phyloP scores from a whole-genome alignment of 2,113 vertebrate species.

The Dunckerocampus dactyliophorus region DNA sequence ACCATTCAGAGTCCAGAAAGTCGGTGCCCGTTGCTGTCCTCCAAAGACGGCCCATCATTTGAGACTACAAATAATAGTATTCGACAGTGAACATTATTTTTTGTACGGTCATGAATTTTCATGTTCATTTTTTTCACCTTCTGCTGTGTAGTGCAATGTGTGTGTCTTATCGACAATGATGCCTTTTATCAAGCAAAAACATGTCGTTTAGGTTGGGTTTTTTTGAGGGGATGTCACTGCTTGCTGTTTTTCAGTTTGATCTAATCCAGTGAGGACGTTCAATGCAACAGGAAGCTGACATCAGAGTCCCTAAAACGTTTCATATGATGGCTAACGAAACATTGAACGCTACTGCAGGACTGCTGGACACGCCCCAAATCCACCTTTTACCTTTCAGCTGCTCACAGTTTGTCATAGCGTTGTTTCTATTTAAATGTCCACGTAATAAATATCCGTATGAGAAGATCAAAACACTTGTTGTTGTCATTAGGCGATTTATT shows the following conservation, averaged over 20 bases:
- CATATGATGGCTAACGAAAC: not conserved
- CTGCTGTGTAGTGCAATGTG: not conserved
- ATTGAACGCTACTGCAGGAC: not conserved
- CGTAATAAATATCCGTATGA: slow-evolving; percentile 16
- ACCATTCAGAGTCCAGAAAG: not conserved
- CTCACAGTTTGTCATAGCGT: not conserved
- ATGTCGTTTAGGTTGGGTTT: not conserved
- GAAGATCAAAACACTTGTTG: not conserved
- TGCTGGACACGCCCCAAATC: not conserved
- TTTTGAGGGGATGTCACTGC: too few species aligned
- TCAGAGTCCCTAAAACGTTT: slow-evolving; percentile 6
- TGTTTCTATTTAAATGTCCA: slow-evolving; percentile 39
- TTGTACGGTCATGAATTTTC: slow-evolving; percentile 22
- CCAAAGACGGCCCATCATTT: not conserved
- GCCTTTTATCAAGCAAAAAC: not conserved
- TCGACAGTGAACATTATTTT: not conserved
- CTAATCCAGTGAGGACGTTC: not conserved
- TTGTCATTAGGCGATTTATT: not conserved
- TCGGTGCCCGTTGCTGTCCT: not conserved
- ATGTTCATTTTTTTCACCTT: not conserved
- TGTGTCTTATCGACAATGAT: not conserved
- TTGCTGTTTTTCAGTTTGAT: too few species aligned
- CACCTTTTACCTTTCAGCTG: not conserved
- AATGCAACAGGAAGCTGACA: not conserved
- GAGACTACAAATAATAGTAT: not conserved